Evolutionary conservation across 2,888 invertebrate genomes (phyloP).

Genomic region (Augochlorella aurata): DNA sequence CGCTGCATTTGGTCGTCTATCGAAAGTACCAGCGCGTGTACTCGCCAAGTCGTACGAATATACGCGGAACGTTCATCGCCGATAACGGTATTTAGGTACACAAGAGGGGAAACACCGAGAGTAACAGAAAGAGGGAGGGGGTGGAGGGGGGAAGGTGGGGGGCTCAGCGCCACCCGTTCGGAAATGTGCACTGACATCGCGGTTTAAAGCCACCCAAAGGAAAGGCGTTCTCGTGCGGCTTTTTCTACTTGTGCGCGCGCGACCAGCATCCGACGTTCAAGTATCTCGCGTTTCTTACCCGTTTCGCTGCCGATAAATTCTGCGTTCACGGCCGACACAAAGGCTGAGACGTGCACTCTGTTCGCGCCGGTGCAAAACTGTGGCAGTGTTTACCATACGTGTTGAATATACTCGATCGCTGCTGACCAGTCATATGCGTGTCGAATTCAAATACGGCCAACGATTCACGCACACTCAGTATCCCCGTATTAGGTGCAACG

Average conservation of each 20-base stretch:
- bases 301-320: conserved; percentile 11
- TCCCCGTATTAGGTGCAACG: conserved; percentile 5
- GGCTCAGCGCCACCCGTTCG: conserved; percentile 60
- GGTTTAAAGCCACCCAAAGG: conserved; percentile 64
- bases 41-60: not conserved
- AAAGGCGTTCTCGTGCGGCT: conserved; percentile 61
- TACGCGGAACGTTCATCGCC: conserved; percentile 34
- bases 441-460: conserved; percentile 22
- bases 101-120: conserved; percentile 29
- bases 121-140: not conserved
- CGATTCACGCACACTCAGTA: not conserved
- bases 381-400: conserved; percentile 54
- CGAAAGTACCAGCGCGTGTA: not conserved
- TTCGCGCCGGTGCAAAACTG: conserved; percentile 24
- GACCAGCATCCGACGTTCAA: conserved; percentile 59
- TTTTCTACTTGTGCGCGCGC: conserved; percentile 65
- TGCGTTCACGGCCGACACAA: conserved; percentile 17
- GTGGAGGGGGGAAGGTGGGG: conserved; percentile 30
- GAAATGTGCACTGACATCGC: conserved; percentile 66
- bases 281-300: conserved; percentile 38
- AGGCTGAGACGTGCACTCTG: not conserved
- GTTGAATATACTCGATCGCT: conserved; percentile 34
- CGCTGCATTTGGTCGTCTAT: not conserved
- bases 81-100: conserved; percentile 58
- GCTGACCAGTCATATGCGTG: conserved; percentile 31